These are phyloP conservation scores for Dipus sagitta DNA, from an alignment of 2,797 vertebrate species.

Conservation along the genomic window DNA sequence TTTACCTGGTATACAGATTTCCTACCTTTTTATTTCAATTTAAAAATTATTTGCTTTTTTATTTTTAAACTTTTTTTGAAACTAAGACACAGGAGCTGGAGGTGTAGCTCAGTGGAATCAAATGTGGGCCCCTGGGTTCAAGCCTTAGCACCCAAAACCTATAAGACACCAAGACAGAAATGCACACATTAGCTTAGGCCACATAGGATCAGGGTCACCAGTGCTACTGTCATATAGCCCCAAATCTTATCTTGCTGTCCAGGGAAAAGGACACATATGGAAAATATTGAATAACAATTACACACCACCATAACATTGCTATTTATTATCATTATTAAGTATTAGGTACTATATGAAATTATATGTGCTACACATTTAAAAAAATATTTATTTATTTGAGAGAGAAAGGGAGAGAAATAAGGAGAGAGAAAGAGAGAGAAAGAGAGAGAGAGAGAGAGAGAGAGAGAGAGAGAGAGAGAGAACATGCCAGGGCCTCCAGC, in stretches of 20 bases:
- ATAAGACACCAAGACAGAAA: background rate
- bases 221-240: background rate
- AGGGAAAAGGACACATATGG: too few species aligned
- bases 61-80: background rate
- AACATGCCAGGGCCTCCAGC: too few species aligned
- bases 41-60: background rate
- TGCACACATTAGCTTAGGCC: too few species aligned
- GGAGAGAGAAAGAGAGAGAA: too few species aligned
- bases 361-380: background rate
- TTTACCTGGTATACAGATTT: slow-evolving; percentile 87
- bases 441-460: too few species aligned
- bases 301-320: too few species aligned
- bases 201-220: too few species aligned
- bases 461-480: too few species aligned
- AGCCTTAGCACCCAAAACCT: background rate
- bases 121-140: background rate
- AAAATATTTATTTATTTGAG: too few species aligned
- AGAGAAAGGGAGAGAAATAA: too few species aligned
- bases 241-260: background rate
- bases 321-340: background rate
- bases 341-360: background rate
- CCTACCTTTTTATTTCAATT: background rate
- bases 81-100: background rate
- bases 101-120: background rate
- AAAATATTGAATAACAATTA: background rate